These are phyloP conservation scores for Lophius americanus DNA, from an alignment of 2,797 vertebrate species.

Conservation along the genomic window DNA sequence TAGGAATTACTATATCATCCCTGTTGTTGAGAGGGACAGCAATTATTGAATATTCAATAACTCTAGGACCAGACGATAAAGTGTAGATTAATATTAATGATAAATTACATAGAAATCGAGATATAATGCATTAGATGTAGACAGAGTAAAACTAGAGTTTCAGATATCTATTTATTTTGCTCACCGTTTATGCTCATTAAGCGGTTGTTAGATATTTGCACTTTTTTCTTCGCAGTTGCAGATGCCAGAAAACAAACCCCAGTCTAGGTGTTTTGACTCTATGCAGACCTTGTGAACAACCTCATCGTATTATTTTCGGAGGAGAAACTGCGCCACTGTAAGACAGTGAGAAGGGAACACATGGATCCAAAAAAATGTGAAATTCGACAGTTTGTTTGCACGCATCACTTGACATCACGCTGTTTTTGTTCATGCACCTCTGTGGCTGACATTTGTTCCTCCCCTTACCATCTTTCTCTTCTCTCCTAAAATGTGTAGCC, in stretches of 20 bases:
- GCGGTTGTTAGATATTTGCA: slow-evolving; percentile 42
- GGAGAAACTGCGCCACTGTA: slow-evolving; percentile 34
- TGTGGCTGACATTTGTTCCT: slow-evolving; percentile 7
- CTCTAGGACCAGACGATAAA: slow-evolving; percentile 59
- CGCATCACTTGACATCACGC: slow-evolving; percentile 42
- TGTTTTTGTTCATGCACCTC: slow-evolving; percentile 19
- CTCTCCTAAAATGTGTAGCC: slow-evolving; percentile 34
- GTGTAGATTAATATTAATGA: slow-evolving; percentile 62
- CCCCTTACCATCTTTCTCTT: slow-evolving; percentile 21
- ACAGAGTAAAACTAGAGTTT: slow-evolving; percentile 59
- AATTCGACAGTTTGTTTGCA: slow-evolving; percentile 49
- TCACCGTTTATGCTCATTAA: slow-evolving; percentile 48
- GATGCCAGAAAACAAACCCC: slow-evolving; percentile 54
- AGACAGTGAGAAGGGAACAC: slow-evolving; percentile 18
- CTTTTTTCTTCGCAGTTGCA: slow-evolving; percentile 45
- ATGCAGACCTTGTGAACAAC: slow-evolving; percentile 73
- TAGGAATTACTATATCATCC: slow-evolving; percentile 43
- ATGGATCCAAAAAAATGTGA: slow-evolving; percentile 39
- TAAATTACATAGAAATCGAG: slow-evolving; percentile 57
- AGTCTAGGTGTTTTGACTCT: slow-evolving; percentile 66
- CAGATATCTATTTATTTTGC: slow-evolving; percentile 68
- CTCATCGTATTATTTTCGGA: slow-evolving; percentile 25
- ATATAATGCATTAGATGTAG: slow-evolving; percentile 64
- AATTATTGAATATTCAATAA: slow-evolving; percentile 65
- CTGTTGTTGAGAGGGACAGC: slow-evolving; percentile 50